Base-by-base conservation (phyloP, 2,797 vertebrate species). In the Sciurus vulgaris region DNA sequence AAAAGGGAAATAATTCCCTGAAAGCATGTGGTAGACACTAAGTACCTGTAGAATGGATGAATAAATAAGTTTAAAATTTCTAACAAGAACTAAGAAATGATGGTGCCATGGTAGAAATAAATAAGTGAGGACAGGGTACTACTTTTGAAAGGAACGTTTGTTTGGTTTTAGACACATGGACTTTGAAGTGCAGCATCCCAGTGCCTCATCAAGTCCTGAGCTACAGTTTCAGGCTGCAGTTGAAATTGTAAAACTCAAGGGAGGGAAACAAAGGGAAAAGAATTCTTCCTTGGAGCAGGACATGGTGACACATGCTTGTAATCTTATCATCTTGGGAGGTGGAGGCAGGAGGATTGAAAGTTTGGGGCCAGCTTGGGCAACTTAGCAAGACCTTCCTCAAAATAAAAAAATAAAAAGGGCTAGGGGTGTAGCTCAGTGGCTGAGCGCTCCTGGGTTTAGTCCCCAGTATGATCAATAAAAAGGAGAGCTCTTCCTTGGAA, bases 121-220 rank as follows among this genome's bases (percentile, higher is more conserved):
- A 44, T 87, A 77, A 94, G 18, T 28, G 12, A 74, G 44, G 54
- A 77, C 33, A 82, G 24, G 26, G 30, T 87, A 11, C 30, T 54
- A 47, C 18, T 72, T 90, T 91, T n/a, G 49, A 54, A 94, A 85
- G 79, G 70, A 84, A 89, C 51, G 47, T 67, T 69, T n/a, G 22
- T 83, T 96, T 79, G 79, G 59, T 65, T 94, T 94, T 83, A 96
- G 91, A 86, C n/a, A 88, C 22, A 15, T 35, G 47, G 28, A 35
- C 56, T 24, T 82, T 87, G 73, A 51, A 38, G 20, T 41, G 5
- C 9, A 8, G n/a, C 70, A 56, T 87, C 49, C 26, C 35, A 59
- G 11, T 82, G 63, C 47, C 18, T 93, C 81, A 79, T 79, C 79
- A 35, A 54, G 33, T 74, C 22, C 47, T 51, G 38, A 86, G 44